A percentile compares a stretch with the other conserved stretches of the same genome.
Evolutionary conservation across 2,888 invertebrate species (phyloP).

Genomic region (Beris morrisii): DNA sequence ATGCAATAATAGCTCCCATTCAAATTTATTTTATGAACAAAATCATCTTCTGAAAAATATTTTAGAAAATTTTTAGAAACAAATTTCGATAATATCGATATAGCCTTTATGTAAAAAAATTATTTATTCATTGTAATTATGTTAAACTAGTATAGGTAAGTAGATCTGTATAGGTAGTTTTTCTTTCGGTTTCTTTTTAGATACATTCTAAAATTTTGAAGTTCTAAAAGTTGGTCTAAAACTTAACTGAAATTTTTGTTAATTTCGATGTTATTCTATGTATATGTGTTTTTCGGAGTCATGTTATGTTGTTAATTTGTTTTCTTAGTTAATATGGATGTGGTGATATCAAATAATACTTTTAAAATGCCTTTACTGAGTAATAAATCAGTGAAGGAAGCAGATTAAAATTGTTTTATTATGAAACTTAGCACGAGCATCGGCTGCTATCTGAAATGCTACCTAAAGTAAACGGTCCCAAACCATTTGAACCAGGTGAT

Average conservation of each 20-base stretch:
- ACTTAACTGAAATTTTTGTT: neutral
- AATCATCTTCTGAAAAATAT: too few species aligned
- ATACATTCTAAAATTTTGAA: neutral
- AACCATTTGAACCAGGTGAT: conserved; percentile 51
- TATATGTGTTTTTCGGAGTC: neutral
- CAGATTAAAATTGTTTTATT: conserved; percentile 8
- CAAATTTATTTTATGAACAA: too few species aligned
- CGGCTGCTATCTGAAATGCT: conserved; percentile 54
- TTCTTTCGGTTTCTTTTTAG: too few species aligned
- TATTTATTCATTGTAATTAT: too few species aligned
- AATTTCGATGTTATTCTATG: conserved; percentile 4
- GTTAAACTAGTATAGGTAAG: too few species aligned
- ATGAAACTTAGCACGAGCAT: conserved; percentile 53
- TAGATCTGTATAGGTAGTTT: too few species aligned
- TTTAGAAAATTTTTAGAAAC: too few species aligned
- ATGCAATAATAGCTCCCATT: too few species aligned
- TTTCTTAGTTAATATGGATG: neutral
- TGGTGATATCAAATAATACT: neutral
- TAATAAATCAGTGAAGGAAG: neutral
- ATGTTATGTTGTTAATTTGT: neutral
- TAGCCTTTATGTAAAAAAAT: too few species aligned
- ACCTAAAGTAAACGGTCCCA: conserved; percentile 55
- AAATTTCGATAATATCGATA: too few species aligned
- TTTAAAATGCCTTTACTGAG: neutral
- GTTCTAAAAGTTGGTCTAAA: neutral